Conservation (phyloP, 1,140 invertebrate species). For the Oscheius sp. region DNA sequence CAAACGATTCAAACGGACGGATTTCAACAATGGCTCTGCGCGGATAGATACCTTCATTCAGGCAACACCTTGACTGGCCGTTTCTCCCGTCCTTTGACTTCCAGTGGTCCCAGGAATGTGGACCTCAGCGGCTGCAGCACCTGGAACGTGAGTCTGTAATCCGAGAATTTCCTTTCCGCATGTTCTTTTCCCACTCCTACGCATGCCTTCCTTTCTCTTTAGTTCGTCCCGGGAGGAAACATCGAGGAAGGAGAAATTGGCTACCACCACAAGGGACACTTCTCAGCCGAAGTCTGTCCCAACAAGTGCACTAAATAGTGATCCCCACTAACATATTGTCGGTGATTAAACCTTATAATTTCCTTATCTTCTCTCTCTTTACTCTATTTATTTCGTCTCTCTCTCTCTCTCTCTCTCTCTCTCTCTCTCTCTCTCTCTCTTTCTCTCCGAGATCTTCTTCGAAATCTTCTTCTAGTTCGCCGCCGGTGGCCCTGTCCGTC, state of each 20-base stretch:
- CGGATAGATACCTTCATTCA: too few relatives aligned
- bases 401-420: too few relatives aligned
- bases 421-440: background rate
- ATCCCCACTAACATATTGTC: constrained; percentile 7
- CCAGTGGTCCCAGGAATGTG: background rate
- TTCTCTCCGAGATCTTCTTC: constrained; percentile 5
- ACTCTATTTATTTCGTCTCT: too few relatives aligned
- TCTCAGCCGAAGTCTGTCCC: constrained; percentile 13
- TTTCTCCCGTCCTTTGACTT: constrained; percentile 15
- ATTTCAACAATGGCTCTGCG: too few relatives aligned
- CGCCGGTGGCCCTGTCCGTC: background rate
- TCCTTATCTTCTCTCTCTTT: background rate
- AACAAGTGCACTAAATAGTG: constrained; percentile 14
- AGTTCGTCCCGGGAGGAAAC: constrained; percentile 23
- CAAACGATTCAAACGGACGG: too few relatives aligned
- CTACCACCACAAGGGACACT: constrained; percentile 10
- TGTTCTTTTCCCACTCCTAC: background rate
- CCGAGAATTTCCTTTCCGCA: background rate
- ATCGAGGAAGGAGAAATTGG: constrained; percentile 27
- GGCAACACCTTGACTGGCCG: constrained; percentile 18
- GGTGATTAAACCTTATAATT: background rate
- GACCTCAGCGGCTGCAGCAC: background rate
- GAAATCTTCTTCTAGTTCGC: background rate
- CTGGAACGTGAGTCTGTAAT: constrained; percentile 22
- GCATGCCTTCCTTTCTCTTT: background rate